A percentile compares a stretch with the other conserved stretches of the same genome.
phyloP scores from a whole-genome alignment of 2,888 invertebrate species.

The Tetranychus piercei region DNA sequence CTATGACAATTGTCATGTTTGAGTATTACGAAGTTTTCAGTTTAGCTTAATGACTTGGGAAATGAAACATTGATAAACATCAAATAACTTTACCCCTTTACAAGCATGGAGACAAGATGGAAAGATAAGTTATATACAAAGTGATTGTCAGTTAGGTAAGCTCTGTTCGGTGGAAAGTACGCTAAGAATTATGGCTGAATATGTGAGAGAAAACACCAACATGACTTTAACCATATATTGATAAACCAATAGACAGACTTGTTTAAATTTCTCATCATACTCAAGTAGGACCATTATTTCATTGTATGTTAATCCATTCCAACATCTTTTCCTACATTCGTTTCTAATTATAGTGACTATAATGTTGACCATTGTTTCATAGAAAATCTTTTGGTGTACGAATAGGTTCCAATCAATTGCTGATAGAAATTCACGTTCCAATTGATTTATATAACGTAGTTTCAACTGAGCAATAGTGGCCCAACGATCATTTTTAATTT shows the following conservation, averaged over 20 bases:
- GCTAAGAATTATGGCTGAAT: slow-evolving; percentile 3
- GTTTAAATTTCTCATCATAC: background rate
- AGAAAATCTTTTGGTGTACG: slow-evolving; percentile 17
- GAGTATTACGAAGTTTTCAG: too few species aligned
- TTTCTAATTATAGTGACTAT: slow-evolving; percentile 16
- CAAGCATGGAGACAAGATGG: background rate
- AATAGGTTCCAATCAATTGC: slow-evolving; percentile 46
- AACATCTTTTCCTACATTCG: slow-evolving; percentile 15
- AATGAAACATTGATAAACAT: too few species aligned
- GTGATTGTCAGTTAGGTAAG: background rate
- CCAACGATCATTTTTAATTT: slow-evolving; percentile 80
- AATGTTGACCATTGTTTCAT: slow-evolving; percentile 15
- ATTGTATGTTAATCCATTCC: slow-evolving; percentile 17
- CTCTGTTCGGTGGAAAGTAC: background rate
- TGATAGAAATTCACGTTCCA: slow-evolving; percentile 69
- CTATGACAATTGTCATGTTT: too few species aligned
- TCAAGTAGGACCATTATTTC: slow-evolving; percentile 17
- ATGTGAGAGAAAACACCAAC: background rate
- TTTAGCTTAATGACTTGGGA: too few species aligned
- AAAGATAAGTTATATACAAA: background rate
- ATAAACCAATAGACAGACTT: background rate
- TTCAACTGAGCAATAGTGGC: slow-evolving; percentile 61
- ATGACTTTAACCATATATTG: slow-evolving; percentile 9
- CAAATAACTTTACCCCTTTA: too few species aligned
- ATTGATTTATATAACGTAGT: slow-evolving; percentile 50